Conservation (phyloP, 2,113 vertebrate species). For the Ascaphus truei region DNA sequence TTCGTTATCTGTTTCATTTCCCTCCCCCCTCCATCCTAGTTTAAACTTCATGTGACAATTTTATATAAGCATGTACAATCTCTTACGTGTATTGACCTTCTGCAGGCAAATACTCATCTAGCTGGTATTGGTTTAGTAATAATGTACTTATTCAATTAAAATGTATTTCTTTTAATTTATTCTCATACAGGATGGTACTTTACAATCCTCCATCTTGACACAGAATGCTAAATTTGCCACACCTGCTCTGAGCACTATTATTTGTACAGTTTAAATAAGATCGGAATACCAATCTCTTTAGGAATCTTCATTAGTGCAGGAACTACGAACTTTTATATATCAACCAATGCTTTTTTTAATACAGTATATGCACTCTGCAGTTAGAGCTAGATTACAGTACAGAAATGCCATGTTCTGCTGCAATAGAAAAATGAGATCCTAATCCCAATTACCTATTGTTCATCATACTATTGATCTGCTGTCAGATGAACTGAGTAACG, state of each 20-base stretch:
- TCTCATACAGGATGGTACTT: background rate
- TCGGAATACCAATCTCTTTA: slow-evolving; percentile 25
- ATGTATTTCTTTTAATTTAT: slow-evolving; percentile 4
- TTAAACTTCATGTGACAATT: no score
- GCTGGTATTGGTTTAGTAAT: background rate
- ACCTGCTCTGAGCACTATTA: background rate
- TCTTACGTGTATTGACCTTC: no score
- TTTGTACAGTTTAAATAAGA: slow-evolving; percentile 17
- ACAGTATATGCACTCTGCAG: slow-evolving; percentile 14
- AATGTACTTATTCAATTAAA: background rate
- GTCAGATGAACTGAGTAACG: slow-evolving; percentile 34
- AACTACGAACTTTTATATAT: slow-evolving; percentile 20
- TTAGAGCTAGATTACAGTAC: slow-evolving; percentile 24
- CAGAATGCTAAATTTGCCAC: background rate
- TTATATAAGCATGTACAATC: no score
- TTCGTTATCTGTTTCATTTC: no score
- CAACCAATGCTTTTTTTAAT: slow-evolving; percentile 30
- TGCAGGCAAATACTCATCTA: background rate
- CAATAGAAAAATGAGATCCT: slow-evolving; percentile 36
- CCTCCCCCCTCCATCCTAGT: no score
- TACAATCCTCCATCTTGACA: background rate
- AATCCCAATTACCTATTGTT: slow-evolving; percentile 35
- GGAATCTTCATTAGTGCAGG: slow-evolving; percentile 5
- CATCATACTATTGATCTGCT: slow-evolving; percentile 34
- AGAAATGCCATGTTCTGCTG: slow-evolving; percentile 24